Evolutionary conservation across 1,140 invertebrate genomes (phyloP), one percentile per base, ranked within the genome.

Genomic region (Onthophagus taurus): DNA sequence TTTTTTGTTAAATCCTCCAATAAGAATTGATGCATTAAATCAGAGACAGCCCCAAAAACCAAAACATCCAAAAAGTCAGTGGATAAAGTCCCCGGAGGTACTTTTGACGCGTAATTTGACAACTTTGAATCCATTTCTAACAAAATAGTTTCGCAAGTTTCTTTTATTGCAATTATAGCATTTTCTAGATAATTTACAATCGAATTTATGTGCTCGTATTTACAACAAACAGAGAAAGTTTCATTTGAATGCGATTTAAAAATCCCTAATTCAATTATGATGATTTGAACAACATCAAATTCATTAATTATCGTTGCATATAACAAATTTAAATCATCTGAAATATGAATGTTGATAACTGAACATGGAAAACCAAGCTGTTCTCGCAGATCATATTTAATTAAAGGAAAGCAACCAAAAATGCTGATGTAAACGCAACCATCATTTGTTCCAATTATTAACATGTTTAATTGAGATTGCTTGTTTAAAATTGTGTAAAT

Each of bases 121-220:
- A 97, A 72, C 68, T 96, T 96, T 31, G 85, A 81, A 64, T 97
- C 91, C 77, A 97, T 89, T 71, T 96, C 92, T 16, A 93, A 60
- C 11, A 96, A 70, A 54, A 95, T 91, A 47, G 89, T 90, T 68
- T 96, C 92, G 89, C 90, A 96, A 0, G 89, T 85, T 69, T 95
- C 91, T 31, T 77, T 83, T 54, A 95, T 85, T n/a, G 85, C 83
- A 51, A 77, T 76, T 60, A 89, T 80, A 2, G 85, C 85, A 51
- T 80, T 76, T 23, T 77, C 77, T 18, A 89, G 70, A 60, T 89
- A 84, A 54, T 76, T 76, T 31, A 81, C 58, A 5, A 82, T 47
- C 23, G 54, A 65, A 48, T 72, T 71, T 9, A 89, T 73, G 54
- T 85, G 74, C 6, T 77, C 76, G 67, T 85, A 80, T 59, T 84